Base-by-base conservation (phyloP, 1,140 invertebrate species). In the Bombus haemorrhoidalis region DNA sequence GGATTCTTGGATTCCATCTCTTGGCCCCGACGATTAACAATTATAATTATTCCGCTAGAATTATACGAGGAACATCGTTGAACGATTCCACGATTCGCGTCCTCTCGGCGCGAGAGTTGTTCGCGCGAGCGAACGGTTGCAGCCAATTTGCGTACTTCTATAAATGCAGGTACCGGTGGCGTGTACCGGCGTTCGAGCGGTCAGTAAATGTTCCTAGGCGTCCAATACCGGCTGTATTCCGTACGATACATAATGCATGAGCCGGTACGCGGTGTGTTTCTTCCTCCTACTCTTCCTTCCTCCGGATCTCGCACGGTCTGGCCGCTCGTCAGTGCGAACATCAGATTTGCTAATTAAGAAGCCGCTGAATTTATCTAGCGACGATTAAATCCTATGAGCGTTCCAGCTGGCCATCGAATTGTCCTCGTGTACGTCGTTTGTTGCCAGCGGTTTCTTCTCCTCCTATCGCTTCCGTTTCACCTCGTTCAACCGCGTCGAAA, bases 241-340 rank as follows among this genome's bases (percentile, higher is more conserved):
- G 74, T 53, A 73, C 47, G 64, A 92, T 93, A 92, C 91, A 93
- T 93, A 92, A 93, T 93, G 90, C 90, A 93, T 92, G 91, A 92
- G 79, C 81, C 87, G 84, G 77, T 83, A 78, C 82, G 59, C 82
- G 64, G 28, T 84, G 12, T 83, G 74, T 41, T 57, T 87, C 62
- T 85, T 74, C 73, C 66, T 68, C 47, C 77, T 86, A 81, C 59
- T 62, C 71, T 43, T 66, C 28, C 80, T 83, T 73, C n/a, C 39
- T 25, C 25, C 28, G 76, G 32, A 78, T 77, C 80, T 87, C 81
- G 64, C 88, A 72, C 41, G 18, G 18, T 22, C 18, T n/a, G 57
- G 18, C 28, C 18, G 32, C 83, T 83, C 68, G 57, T n/a, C 43
- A 66, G 47, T 66, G 84, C 83, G 37, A 80, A 78, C 75, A 39